Base-by-base conservation (phyloP, 64 coral and sea anemone genomes). In the Astreopora myriophthalma region DNA sequence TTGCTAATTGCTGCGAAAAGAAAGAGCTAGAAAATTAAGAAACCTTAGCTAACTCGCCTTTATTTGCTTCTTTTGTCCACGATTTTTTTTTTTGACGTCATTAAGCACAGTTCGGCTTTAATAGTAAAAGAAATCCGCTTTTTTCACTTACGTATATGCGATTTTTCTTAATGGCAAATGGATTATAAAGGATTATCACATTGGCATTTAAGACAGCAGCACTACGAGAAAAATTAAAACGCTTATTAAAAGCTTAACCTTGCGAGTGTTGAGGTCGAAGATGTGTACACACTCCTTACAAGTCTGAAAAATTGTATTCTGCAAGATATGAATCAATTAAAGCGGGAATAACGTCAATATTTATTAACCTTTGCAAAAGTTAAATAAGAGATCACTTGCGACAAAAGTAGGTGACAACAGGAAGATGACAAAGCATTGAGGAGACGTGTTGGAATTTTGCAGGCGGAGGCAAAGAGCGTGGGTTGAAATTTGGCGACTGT, bases 231-330 rank as follows among this genome's bases (percentile, higher is more conserved):
- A 64, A 64, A 83, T 83, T 23, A 83, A 83, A 83, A 65, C 20
- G 8, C 79, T 38, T 13, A 64, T 83, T 38, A 65, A 65, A 83
- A 34, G 79, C 52, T 83, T 83, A 83, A 83, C 79, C 79, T 58
- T n/a, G 52, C 33, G 33, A 64, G 34, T 64, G 2, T 3, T 9
- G 3, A 25, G 79, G 79, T 83, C 79, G 20, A 25, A 26, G 11
- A 61, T 83, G 49, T 65, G 49, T 65, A 17, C 33, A 35, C 49
- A 61, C 34, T 22, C 77, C 20, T 37, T 14, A n/a, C 30, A 60
- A 25, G 2, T 60, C 10, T 23, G 55, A 83, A 33, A 64, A 22
- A 64, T 25, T 63, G 36, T 16, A 16, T 35, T 55, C 16, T 55
- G 51, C 7, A 35, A 64, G 22, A 64, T 64, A 64, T 26, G 24